Base-by-base conservation (phyloP, 2,888 invertebrate genomes). In the Pristionchus fissidentatus region DNA sequence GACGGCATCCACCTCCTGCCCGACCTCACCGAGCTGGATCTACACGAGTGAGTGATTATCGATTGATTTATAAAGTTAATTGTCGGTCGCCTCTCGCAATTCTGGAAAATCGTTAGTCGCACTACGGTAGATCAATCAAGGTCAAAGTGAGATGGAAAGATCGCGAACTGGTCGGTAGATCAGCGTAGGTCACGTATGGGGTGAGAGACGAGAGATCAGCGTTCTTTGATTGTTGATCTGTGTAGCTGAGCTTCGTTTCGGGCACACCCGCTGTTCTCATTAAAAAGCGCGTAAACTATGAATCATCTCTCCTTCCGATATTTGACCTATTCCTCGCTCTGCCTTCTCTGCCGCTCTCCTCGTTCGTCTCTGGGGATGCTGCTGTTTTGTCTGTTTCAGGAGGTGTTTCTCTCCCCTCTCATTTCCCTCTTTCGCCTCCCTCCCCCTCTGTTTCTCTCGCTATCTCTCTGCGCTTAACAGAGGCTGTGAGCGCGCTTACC, bases 1-100 rank as follows among this genome's bases (percentile, higher is more conserved):
- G 98, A 99, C 93, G 97, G 98, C 0, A 96, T 99, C 88, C 98
- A 99, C 93, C 94, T 98, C 80, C 94, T 99, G 55, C 95, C 95
- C 57, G 97, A 97, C 92, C 94, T 97, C 85, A 96, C 96, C 84
- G 92, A 92, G 78, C 94, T 99, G 77, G 98, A 91, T 83, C 84
- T 91, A 46, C 88, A 89, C 78, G 91, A 91, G 91, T 88, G 57
- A 4, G 57, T 87, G 46, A 84, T 86, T 85, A 81, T 75, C 46
- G 75, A 75, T 75, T 49, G 46, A 10, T 8, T 52, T 10, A 22
- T 22, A 52, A 15, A 15, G 22, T 52, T 52, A 22, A 52, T 52
- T 52, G 52, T 15, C 22, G 10, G 52, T 15, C 22, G 66, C 22
- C 22, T 26, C 22, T 66, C 66, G 22, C 22, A 66, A 26, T 22